Evolutionary conservation across 2,113 vertebrate genomes (phyloP), one percentile per base, ranked within the genome.

Genomic region (Mohoua ochrocephala): DNA sequence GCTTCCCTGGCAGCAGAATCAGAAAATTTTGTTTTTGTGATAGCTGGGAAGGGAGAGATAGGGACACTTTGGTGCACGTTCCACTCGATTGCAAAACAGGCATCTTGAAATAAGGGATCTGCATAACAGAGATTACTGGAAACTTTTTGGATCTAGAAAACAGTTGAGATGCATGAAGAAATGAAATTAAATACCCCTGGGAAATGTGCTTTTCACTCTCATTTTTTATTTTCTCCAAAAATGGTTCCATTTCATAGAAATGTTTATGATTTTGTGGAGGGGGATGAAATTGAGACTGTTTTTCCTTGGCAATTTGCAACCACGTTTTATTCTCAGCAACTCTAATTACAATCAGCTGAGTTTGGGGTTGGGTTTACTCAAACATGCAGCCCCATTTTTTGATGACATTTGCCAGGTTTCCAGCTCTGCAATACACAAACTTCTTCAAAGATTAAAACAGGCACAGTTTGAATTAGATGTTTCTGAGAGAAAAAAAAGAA

Each of bases 321-420:
- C 28, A 65, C 7, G 18, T 93, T 94, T 94, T 96, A 84, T 84
- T 93, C 86, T 92, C 91, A 89, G 60, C 49, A 87, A 61, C 41
- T 89, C 37, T 95, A 95, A 96, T 94, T 94, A 91, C 87, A 93
- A 75, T 95, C 95, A 95, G 92, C 80, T 96, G 96, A 95, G 42
- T 87, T 78, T 83, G 68, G 68, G 28, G 16, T 89, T 93, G 61
- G 68, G 49, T 89, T 76, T 84, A 87, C 65, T 89, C 26, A 57
- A 87, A 95, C 30, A 35, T 44, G 30, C 76, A 81, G 68, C 21
- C 56, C 44, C 28, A 7, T 53, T 81, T 91, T 83, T 94, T 54
- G 56, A 81, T 71, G 10, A 64, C 16, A 39, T 68, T 82, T 88
- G 35, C 82, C 91, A 89, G 80, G 19, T 95, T 87, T 94, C 70